A percentile compares a stretch with the other conserved stretches of the same genome.
phyloP scores from a whole-genome alignment of 2,888 invertebrate species.

The Fissipunctia ypsillon region DNA sequence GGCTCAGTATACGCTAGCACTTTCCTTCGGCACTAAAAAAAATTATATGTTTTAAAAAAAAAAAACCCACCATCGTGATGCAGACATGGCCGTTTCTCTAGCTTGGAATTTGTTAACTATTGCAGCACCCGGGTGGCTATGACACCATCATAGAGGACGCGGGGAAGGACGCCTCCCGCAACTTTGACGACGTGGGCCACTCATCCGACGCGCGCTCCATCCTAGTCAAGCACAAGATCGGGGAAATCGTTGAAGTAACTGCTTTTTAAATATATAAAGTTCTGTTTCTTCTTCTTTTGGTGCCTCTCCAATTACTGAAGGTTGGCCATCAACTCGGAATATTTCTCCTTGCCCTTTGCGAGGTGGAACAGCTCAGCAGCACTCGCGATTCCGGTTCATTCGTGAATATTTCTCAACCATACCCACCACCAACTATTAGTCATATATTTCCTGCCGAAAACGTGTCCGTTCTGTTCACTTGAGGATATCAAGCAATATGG shows the following conservation, averaged over 20 bases:
- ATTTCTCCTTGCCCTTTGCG: neutral
- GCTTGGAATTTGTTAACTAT: constrained; percentile 4
- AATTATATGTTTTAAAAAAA: constrained; percentile 2
- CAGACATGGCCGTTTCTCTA: neutral
- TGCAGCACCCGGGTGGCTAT: constrained; percentile 93
- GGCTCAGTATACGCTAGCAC: too few species aligned
- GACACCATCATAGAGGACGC: constrained; percentile 92
- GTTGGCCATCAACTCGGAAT: neutral
- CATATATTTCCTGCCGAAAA: neutral
- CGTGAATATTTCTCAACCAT: neutral
- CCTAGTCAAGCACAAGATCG: constrained; percentile 92
- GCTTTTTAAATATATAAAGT: neutral
- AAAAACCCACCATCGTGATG: neutral
- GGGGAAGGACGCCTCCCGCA: constrained; percentile 91
- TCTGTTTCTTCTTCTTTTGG: neutral
- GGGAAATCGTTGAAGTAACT: constrained; percentile 91
- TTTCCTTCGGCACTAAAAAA: neutral
- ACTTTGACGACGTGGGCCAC: constrained; percentile 93
- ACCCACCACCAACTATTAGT: neutral
- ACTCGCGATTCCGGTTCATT: neutral
- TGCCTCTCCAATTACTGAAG: too few species aligned
- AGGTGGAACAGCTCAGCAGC: neutral
- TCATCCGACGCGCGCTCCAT: constrained; percentile 91
- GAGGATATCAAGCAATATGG: neutral
- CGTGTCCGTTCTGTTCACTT: neutral